Conservation (phyloP, 2,888 invertebrate genomes). For the Cheilosia scutellata region DNA sequence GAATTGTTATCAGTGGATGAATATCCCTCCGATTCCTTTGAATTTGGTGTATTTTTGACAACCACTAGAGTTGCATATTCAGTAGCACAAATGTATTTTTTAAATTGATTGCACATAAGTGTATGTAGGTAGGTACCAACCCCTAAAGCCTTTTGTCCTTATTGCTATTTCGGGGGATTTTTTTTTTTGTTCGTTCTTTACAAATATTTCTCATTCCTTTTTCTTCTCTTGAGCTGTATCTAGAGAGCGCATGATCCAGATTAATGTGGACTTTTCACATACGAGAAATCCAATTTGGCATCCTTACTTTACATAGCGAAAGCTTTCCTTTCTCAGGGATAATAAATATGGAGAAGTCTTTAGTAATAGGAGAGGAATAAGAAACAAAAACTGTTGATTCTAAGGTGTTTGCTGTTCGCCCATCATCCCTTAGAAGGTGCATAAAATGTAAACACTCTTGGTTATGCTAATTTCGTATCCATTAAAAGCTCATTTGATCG, state of each 20-base stretch:
- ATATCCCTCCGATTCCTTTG: too few species aligned
- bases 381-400: conserved; percentile 19
- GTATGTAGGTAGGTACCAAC: too few species aligned
- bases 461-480: conserved; percentile 46
- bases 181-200: background rate
- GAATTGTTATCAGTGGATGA: too few species aligned
- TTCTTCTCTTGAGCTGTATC: background rate
- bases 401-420: background rate
- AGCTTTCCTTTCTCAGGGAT: conserved; percentile 31
- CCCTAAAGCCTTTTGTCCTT: background rate
- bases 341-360: background rate
- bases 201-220: background rate
- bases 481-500: conserved; percentile 45
- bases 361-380: background rate
- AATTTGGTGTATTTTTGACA: too few species aligned
- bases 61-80: too few species aligned
- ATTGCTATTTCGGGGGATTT: background rate
- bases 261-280: conserved; percentile 23
- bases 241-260: conserved; percentile 52
- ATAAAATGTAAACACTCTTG: background rate
- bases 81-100: too few species aligned
- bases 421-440: background rate
- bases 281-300: background rate
- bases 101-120: too few species aligned
- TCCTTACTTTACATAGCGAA: background rate